Base-by-base conservation (phyloP, 2,797 vertebrate species). In the Prunella strophiata region DNA sequence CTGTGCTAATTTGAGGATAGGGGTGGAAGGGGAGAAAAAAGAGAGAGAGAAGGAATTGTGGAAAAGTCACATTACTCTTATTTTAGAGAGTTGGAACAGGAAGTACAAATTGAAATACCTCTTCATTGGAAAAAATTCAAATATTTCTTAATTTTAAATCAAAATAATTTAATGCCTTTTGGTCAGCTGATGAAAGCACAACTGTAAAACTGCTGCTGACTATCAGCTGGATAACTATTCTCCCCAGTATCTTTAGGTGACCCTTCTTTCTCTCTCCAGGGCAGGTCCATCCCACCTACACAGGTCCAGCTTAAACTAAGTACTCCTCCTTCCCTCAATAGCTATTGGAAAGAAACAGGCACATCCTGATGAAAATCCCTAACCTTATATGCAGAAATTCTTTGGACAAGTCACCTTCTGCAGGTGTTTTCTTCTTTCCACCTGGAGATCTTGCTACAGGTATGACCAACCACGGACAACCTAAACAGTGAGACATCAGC, bases 221-320 rank as follows among this genome's bases (percentile, higher is more conserved):
- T 14, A 7, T 40, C 52, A 73, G 30, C 16, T 48, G 51, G 32
- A 18, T 16, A n/a, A 62, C 0, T 2, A 9, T 15, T 17, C 13
- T 26, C 50, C 22, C 19, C 38, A n/a, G 34, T 16, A 71, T 34
- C 9, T 36, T 23, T 14, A 5, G 1, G 5, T 7, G 7, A 48
- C 16, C 16, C 11, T 43, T 48, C n/a, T 19, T 54, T n/a, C 78
- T 29, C 26, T 45, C 50, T 6, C 1, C 1, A 1, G 13, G 27
- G 10, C 27, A 50, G 18, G 12, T 34, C 27, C 10, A 22, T 13
- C 22, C 47, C 34, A 62, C 25, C 9, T 30, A 20, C 0, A 0
- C 13, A 51, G 27, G 21, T 55, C 62, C 27, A 16, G 11, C 7
- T 16, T 32, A 57, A 62, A 21, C 47, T 13, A 23, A 62, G 14